A percentile compares a stretch with the other conserved stretches of the same genome.
phyloP scores from a whole-genome alignment of 2,888 invertebrate genomes.

The Acanthosepion pharaonis region DNA sequence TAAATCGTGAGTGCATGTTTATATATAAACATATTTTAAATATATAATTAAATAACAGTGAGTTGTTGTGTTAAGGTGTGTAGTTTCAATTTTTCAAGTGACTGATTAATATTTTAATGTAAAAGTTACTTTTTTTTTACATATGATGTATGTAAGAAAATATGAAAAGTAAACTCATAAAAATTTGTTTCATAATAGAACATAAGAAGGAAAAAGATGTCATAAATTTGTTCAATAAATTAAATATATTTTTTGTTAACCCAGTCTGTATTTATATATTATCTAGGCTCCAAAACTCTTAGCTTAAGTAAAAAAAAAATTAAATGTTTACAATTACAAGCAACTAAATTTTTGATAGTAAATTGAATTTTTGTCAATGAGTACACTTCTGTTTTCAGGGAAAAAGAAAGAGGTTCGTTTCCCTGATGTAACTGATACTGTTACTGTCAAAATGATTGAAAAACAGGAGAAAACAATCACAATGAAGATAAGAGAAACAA shows the following conservation, averaged over 20 bases:
- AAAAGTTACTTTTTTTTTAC: no score
- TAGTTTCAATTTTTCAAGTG: no score
- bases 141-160: no score
- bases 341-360: neutral
- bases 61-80: no score
- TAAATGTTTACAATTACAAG: neutral
- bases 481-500: conserved; percentile 51
- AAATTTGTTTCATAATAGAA: neutral
- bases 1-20: no score
- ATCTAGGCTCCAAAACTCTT: no score
- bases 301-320: neutral
- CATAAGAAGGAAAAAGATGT: neutral
- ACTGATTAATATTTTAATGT: no score
- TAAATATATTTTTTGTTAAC: neutral
- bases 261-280: neutral
- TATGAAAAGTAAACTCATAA: no score
- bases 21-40: no score
- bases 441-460: conserved; percentile 67
- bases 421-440: conserved; percentile 55
- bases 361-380: neutral
- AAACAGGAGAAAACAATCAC: conserved; percentile 62
- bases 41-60: no score
- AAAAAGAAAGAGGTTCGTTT: conserved; percentile 68
- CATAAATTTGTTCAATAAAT: neutral
- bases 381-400: conserved; percentile 56